phyloP scores from a whole-genome alignment of 2,888 invertebrate genomes.

The Tribolium freemani region DNA sequence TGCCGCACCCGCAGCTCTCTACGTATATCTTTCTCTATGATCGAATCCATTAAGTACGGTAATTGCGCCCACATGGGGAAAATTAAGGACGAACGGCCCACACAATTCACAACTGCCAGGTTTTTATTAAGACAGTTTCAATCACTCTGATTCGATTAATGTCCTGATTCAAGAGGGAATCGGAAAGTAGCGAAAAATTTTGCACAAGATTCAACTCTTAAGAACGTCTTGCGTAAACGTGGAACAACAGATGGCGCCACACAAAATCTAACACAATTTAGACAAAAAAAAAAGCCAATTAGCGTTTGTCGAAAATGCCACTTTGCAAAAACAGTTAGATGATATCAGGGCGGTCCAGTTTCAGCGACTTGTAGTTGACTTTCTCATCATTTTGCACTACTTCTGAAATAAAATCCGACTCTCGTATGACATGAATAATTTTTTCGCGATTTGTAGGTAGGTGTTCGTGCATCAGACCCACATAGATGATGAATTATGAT shows the following conservation, averaged over 20 bases:
- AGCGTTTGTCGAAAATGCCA: constrained; percentile 1
- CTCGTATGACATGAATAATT: background rate
- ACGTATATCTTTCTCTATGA: constrained; percentile 33
- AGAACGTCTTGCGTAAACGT: too few species aligned
- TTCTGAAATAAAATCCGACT: background rate
- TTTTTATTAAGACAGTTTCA: constrained; percentile 21
- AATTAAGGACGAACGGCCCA: constrained; percentile 33
- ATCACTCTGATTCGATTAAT: constrained; percentile 20
- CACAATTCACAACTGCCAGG: constrained; percentile 17
- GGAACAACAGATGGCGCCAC: background rate
- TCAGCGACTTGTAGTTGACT: background rate
- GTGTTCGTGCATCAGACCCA: background rate
- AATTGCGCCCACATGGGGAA: constrained; percentile 39
- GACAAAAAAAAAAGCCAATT: background rate
- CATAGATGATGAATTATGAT: background rate
- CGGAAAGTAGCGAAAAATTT: too few species aligned
- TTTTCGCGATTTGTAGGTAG: background rate
- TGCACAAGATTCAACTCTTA: too few species aligned
- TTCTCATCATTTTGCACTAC: background rate
- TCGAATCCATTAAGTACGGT: constrained; percentile 38
- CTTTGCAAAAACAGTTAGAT: background rate
- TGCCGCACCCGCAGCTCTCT: constrained; percentile 33
- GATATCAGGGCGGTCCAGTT: background rate
- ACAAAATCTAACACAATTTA: background rate
- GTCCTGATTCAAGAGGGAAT: background rate